phyloP scores from a whole-genome alignment of 2,888 invertebrate species.

The Macrostomum cliftonense region DNA sequence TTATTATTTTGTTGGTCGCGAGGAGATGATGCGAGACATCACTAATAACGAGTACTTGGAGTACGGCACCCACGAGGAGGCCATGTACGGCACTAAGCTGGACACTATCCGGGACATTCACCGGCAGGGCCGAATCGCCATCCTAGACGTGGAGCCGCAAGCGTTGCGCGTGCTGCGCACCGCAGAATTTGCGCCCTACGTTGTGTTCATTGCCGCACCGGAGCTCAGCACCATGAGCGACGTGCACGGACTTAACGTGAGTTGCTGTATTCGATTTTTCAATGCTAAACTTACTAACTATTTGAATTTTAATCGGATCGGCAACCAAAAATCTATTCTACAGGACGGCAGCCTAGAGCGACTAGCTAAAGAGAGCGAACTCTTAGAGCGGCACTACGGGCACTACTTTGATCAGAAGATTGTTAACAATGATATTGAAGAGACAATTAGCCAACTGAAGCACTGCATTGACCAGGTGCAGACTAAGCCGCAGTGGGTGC shows the following conservation, averaged over 20 bases:
- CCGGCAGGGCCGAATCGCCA: slow-evolving; percentile 85
- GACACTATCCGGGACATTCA: slow-evolving; percentile 95
- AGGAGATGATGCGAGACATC: slow-evolving; percentile 99
- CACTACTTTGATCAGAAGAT: slow-evolving; percentile 95
- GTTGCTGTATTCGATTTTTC: not conserved
- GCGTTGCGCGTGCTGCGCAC: slow-evolving; percentile 89
- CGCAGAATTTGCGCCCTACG: slow-evolving; percentile 92
- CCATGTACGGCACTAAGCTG: slow-evolving; percentile 97
- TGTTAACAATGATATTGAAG: slow-evolving; percentile 97
- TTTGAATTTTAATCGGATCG: no score
- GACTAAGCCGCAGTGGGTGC: slow-evolving; percentile 76
- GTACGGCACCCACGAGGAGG: slow-evolving; percentile 97
- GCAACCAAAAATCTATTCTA: no score
- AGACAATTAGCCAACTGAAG: slow-evolving; percentile 79
- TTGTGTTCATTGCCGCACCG: slow-evolving; percentile 96
- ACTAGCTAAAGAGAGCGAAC: slow-evolving; percentile 82
- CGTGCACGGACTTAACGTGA: slow-evolving; percentile 18
- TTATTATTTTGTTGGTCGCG: slow-evolving; percentile 93
- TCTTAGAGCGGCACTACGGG: slow-evolving; percentile 84
- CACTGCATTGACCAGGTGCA: slow-evolving; percentile 65
- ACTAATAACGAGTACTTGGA: slow-evolving; percentile 93
- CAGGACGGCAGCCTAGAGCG: slow-evolving; percentile 95
- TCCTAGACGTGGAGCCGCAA: slow-evolving; percentile 91
- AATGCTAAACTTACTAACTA: no score
- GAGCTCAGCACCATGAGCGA: slow-evolving; percentile 47